These are phyloP conservation scores for Tenualosa thibaudeaui DNA, from an alignment of 2,797 vertebrate species.

Conservation along the genomic window DNA sequence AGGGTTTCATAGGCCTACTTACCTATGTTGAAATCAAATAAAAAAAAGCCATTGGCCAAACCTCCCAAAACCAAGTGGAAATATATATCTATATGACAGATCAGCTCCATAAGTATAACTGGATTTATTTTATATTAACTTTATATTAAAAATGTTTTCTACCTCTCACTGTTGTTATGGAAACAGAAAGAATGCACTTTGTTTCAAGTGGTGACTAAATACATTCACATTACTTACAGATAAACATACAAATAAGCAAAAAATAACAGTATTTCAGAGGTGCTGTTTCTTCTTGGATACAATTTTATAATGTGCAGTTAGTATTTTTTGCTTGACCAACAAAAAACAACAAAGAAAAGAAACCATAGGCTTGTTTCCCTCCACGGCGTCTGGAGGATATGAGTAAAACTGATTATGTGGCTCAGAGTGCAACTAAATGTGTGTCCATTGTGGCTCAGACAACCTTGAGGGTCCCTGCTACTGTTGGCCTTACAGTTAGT, in stretches of 20 bases:
- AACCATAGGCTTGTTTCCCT: background rate
- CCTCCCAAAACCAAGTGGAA: background rate
- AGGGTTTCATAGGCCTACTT: background rate
- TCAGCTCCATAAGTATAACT: constrained; percentile 1
- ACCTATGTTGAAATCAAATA: background rate
- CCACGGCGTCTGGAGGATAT: background rate
- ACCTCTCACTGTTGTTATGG: background rate
- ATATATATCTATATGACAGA: background rate
- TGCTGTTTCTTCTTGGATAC: background rate
- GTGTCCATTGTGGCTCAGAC: background rate
- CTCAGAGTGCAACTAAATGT: background rate
- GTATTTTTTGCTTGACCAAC: background rate
- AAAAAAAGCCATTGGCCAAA: background rate
- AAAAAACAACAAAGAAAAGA: background rate
- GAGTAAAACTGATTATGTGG: background rate
- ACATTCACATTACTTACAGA: background rate
- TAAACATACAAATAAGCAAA: background rate
- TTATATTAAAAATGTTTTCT: background rate
- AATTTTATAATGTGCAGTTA: background rate
- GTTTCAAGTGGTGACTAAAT: background rate
- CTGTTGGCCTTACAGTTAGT: background rate
- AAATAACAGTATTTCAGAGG: background rate
- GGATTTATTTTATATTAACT: constrained; percentile 3
- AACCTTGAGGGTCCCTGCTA: background rate
- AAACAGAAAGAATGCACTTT: background rate